Evolutionary conservation across 2,797 vertebrate genomes (phyloP).

Genomic region (Brachyrhaphis roseni): DNA sequence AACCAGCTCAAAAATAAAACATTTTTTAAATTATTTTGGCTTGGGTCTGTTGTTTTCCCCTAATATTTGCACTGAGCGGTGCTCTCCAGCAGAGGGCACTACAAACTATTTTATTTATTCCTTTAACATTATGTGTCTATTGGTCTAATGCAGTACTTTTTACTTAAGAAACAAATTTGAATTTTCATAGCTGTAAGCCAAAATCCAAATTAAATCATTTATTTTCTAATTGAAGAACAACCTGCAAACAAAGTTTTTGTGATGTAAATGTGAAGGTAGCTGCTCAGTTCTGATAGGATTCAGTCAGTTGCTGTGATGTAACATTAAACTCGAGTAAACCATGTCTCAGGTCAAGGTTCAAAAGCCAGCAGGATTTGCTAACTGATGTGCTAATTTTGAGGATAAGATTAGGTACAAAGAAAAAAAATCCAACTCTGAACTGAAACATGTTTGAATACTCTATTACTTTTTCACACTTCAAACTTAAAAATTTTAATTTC

Average conservation of each 20-base stretch:
- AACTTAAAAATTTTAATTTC: not conserved
- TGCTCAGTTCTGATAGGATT: not conserved
- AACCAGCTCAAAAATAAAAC: conserved; percentile 58
- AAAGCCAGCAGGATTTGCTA: not conserved
- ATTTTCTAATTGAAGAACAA: not conserved
- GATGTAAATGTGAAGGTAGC: not conserved
- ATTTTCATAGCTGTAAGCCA: not conserved
- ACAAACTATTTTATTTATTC: conserved; percentile 28
- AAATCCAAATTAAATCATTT: not conserved
- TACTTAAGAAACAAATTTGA: not conserved
- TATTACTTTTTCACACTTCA: not conserved
- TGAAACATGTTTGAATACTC: not conserved
- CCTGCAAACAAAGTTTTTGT: not conserved
- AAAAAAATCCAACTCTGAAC: too few species aligned
- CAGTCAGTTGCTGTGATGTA: not conserved
- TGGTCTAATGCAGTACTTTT: not conserved
- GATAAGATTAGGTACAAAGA: too few species aligned
- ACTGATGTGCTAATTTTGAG: not conserved
- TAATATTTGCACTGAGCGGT: conserved; percentile 29
- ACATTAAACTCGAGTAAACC: not conserved
- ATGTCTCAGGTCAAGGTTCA: not conserved
- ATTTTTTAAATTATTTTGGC: conserved; percentile 39
- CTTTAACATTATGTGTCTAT: not conserved
- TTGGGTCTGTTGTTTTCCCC: conserved; percentile 24
- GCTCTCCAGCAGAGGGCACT: conserved; percentile 68